Base-by-base conservation (phyloP, 2,113 vertebrate genomes). In the human region DNA sequence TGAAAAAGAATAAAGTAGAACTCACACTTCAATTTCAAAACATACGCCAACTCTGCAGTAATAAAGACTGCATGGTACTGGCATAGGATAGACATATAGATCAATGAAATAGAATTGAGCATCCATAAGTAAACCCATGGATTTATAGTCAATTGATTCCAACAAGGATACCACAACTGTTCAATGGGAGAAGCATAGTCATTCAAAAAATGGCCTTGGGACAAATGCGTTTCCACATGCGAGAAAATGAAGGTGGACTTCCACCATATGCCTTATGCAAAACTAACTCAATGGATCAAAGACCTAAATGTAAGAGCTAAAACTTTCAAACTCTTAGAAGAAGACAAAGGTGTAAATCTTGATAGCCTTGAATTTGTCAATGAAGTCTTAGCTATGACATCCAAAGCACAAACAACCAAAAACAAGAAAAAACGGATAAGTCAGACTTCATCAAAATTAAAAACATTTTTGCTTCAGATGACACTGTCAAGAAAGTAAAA, bases 401-500 rank as follows among this genome's bases (percentile, higher is more conserved):
- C 38, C 52, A 85, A 85, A 93, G 86, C n/a, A 80, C 13, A 93
- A 85, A 61, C 61, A 90, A 45, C 43, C 14, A 40, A 43, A 79
- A 18, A 76, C 27, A 61, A 18, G 59, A 61, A 93, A 52, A 82
- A 55, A 61, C 32, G 70, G 52, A 52, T 79, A 50, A 80, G 52
- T 90, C n/a, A 68, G 78, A 75, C 70, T 66, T 82, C 50, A 87
- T 70, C 27, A 73, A 82, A 88, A 57, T 82, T 88, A 12, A 32
- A 88, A 92, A 57, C 45, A 50, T 40, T 43, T 95, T 83, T 93
- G 55, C 35, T 50, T 93, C 85, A 72, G 43, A 90, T 20, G 73
- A 68, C 12, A 23, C 38, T 79, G 32, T 79, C 43, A 79, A 80
- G 86, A 93, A 79, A 90, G 80, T 85, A 61, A 79, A 90, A 95